Evolutionary conservation across 35 echinoderm and acorn worm genomes (phyloP).

Genomic region (Anneissia japonica): DNA sequence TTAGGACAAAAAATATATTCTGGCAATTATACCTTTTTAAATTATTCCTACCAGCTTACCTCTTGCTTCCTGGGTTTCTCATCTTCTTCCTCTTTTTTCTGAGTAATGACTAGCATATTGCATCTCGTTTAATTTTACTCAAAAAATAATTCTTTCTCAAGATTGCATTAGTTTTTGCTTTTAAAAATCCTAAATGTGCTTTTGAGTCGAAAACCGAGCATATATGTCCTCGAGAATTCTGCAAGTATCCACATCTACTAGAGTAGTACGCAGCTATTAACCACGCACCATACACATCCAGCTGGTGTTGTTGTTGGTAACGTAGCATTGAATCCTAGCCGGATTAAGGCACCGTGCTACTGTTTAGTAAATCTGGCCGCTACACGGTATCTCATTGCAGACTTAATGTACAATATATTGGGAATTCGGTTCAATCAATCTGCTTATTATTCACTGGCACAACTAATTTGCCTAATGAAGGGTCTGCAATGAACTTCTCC

Average conservation of each 20-base stretch:
- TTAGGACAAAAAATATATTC: too few relatives aligned
- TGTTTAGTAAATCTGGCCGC: background rate
- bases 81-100: background rate
- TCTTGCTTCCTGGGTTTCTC: background rate
- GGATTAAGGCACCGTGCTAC: background rate
- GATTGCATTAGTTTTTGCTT: background rate
- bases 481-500: background rate
- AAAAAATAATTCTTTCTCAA: background rate
- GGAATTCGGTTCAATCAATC: background rate
- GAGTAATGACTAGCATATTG: background rate
- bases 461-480: background rate
- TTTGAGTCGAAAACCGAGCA: too few relatives aligned
- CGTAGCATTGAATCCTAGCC: background rate
- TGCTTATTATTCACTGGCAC: background rate
- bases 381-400: background rate
- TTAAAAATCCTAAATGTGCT: background rate
- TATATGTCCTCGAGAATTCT: too few relatives aligned
- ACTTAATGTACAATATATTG: background rate
- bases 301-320: too few relatives aligned
- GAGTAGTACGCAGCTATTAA: too few relatives aligned
- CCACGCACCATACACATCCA: too few relatives aligned
- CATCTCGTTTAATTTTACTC: background rate
- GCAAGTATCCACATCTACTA: too few relatives aligned
- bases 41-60: background rate
- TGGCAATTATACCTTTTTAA: too few relatives aligned